phyloP scores from a whole-genome alignment of 1,140 invertebrate genomes.

The Aphelinus atriplicis region DNA sequence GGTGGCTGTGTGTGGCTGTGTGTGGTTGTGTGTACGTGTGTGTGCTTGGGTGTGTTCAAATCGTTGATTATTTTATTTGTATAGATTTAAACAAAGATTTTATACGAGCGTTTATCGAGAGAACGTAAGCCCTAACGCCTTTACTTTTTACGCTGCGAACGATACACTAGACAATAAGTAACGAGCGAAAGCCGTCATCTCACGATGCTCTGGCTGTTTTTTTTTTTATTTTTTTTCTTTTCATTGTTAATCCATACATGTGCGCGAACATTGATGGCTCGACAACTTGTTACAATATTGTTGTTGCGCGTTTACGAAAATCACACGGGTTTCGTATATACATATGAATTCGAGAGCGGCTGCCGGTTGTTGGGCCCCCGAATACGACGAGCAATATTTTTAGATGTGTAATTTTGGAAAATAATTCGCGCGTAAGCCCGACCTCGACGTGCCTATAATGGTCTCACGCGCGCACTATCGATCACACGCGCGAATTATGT shows the following conservation, averaged over 20 bases:
- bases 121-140: slow-evolving; percentile 46
- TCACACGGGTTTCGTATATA: too few species aligned
- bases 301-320: too few species aligned
- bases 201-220: too few species aligned
- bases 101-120: slow-evolving; percentile 49
- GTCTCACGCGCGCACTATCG: slow-evolving; percentile 31
- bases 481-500: slow-evolving; percentile 25
- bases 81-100: slow-evolving; percentile 62
- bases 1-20: too few species aligned
- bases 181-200: too few species aligned
- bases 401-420: slow-evolving; percentile 53
- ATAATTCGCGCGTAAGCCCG: neutral
- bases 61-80: slow-evolving; percentile 62
- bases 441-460: slow-evolving; percentile 34
- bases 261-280: too few species aligned
- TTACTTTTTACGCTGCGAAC: slow-evolving; percentile 31
- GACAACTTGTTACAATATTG: too few species aligned
- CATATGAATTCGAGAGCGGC: too few species aligned
- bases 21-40: neutral
- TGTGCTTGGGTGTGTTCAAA: slow-evolving; percentile 55
- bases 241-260: too few species aligned
- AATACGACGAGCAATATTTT: slow-evolving; percentile 63
- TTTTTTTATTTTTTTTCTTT: too few species aligned
- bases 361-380: too few species aligned
- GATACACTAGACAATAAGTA: neutral